These are phyloP conservation scores for Petrocephalus schoutedeni DNA, from an alignment of 2,797 vertebrate genomes.

Conservation along the genomic window DNA sequence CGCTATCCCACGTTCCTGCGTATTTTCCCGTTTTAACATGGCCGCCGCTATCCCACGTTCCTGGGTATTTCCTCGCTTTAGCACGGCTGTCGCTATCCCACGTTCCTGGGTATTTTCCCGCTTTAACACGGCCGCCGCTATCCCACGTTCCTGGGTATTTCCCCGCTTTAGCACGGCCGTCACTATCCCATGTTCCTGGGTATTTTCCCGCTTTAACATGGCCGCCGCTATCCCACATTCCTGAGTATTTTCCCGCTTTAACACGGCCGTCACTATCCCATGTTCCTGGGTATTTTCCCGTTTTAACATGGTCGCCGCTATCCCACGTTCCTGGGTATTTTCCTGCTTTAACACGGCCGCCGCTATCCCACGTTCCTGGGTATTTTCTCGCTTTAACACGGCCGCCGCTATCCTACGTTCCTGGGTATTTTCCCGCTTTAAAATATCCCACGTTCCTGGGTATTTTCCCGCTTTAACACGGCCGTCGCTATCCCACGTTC, in stretches of 20 bases:
- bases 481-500: no score
- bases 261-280: accelerated
- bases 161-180: background rate
- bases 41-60: background rate
- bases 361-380: background rate
- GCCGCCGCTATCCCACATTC: background rate
- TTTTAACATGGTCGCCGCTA: background rate
- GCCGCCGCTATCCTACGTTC: background rate
- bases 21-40: background rate
- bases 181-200: background rate
- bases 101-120: no score
- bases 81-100: no score
- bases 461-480: no score
- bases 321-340: background rate
- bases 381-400: background rate
- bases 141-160: background rate
- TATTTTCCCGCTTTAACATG: background rate
- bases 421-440: background rate
- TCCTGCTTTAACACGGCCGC: background rate
- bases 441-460: background rate
- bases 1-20: background rate
- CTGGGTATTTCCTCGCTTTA: background rate
- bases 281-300: background rate
- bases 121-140: no score
- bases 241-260: background rate